Conservation (phyloP, 2,797 vertebrate genomes). For the Synaphobranchus kaupii region DNA sequence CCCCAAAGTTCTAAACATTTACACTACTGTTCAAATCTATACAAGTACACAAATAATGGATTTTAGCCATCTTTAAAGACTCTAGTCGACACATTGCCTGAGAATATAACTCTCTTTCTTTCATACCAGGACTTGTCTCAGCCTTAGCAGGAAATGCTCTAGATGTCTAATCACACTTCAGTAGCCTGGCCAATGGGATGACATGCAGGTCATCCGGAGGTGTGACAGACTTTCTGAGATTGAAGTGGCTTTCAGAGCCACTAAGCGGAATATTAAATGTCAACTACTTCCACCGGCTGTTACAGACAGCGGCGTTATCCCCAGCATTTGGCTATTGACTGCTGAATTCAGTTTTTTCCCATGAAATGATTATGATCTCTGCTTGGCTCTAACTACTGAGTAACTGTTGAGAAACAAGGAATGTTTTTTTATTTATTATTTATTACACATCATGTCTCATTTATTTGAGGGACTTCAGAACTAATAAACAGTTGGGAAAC, state of each 20-base stretch:
- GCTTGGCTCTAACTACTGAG: neutral
- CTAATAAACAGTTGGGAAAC: neutral
- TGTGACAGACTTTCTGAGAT: conserved; percentile 1
- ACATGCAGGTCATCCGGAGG: neutral
- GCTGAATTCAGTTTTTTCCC: neutral
- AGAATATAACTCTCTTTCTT: neutral
- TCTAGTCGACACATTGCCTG: neutral
- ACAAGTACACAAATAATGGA: neutral
- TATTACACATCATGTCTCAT: neutral
- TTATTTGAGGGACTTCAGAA: neutral
- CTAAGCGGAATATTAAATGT: conserved; percentile 28
- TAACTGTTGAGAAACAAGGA: neutral
- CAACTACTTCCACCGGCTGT: neutral
- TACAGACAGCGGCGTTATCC: neutral
- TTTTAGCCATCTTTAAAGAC: neutral
- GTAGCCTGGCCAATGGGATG: neutral
- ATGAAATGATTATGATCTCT: neutral
- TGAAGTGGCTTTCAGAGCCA: neutral
- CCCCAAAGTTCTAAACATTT: neutral
- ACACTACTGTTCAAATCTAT: neutral
- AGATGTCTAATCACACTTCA: neutral
- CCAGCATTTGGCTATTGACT: neutral
- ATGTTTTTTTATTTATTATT: neutral
- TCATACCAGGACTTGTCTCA: neutral
- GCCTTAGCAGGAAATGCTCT: neutral